Evolutionary conservation across 2,113 vertebrate species (phyloP).

Genomic region (Paramormyrops kingsleyae): DNA sequence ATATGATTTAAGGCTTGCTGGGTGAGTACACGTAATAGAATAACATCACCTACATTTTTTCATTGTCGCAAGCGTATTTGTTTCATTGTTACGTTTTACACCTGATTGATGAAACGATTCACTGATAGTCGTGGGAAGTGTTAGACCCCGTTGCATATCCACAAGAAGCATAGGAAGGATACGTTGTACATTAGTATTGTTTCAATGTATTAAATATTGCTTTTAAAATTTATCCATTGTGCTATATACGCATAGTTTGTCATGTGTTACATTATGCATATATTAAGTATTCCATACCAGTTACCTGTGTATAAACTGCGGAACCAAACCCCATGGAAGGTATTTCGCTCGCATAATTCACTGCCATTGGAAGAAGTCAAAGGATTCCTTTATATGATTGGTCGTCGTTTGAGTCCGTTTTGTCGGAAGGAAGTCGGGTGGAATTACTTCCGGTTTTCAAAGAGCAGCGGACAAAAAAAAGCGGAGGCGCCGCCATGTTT

Average conservation of each 20-base stretch:
- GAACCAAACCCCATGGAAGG: not conserved
- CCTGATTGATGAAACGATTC: not conserved
- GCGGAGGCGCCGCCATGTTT: constrained; percentile 58
- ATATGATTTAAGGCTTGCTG: not conserved
- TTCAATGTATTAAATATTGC: not conserved
- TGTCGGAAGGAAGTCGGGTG: not conserved
- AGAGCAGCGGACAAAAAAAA: constrained; percentile 25
- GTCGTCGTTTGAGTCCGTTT: not conserved
- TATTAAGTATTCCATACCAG: not conserved
- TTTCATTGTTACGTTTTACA: not conserved
- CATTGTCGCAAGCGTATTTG: not conserved
- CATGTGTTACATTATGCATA: not conserved
- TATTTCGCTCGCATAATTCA: not conserved
- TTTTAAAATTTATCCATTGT: not conserved
- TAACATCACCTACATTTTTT: not conserved
- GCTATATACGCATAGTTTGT: not conserved
- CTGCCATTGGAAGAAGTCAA: not conserved
- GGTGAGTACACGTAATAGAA: not conserved
- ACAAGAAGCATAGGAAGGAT: not conserved
- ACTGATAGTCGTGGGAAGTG: not conserved
- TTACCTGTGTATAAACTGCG: not conserved
- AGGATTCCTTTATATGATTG: not conserved
- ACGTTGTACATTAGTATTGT: not conserved
- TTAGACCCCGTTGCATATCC: not conserved
- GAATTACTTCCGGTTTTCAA: constrained; percentile 29